Base-by-base conservation (phyloP, 2,797 vertebrate species). In the Nothura maculosa region DNA sequence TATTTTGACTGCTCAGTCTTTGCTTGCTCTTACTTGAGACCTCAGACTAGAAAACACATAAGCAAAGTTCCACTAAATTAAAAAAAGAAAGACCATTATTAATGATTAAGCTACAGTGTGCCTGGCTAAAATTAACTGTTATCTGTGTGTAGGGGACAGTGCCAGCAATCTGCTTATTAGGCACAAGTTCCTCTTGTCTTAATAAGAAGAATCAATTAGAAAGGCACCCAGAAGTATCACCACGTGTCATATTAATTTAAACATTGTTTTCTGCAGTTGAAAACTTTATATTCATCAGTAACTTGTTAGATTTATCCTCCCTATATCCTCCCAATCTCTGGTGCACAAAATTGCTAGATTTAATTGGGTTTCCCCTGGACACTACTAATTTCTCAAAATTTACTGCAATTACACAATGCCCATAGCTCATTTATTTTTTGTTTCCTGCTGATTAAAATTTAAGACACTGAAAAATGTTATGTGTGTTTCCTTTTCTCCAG, bases 331-430 rank as follows among this genome's bases (percentile, higher is more conserved):
- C 47, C 19, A 17, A 61, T 89, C 89, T 91, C 79, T 86, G 75
- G 70, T 93, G 92, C 87, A 80, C 88, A 79, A 92, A 94, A 95
- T 96, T 96, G 94, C 95, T 83, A 94, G 93, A 88, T 60, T 95
- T 96, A 96, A 97, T 96, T 96, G 69, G 72, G 79, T 96, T 97
- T 93, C 90, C 90, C 95, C 85, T 81, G 96, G 95, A 94, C 94
- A 93, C 88, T 93, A 70, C 91, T 94, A 77, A 96, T 97, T 97
- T 94, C 96, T 97, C 96, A 97, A 95, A 96, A 96, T 94, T 95
- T 96, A 94, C 85, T 92, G 83, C 92, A 96, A 96, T 97, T 96
- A 95, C 90, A 93, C 68, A 95, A 83, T 94, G 66, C 87, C 79
- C 89, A 81, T 87, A 96, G 91, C 85, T 97, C 91, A 94, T 97